Evolutionary conservation across 2,797 vertebrate genomes (phyloP).

Genomic region (Micromesistius poutassou): DNA sequence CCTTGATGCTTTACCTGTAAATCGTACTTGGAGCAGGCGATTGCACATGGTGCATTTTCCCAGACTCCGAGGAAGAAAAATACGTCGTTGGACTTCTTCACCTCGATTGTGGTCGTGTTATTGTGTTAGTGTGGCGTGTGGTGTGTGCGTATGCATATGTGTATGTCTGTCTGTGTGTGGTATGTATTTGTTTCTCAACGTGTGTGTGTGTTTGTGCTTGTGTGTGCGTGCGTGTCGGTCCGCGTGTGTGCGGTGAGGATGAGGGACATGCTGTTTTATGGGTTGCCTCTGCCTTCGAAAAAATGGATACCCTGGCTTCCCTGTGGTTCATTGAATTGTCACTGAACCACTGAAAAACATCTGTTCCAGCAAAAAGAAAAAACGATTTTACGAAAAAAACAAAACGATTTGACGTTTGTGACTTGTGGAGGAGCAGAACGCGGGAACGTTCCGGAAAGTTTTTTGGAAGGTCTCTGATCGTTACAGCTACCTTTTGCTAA

Average conservation of each 20-base stretch:
- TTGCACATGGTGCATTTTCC: background rate
- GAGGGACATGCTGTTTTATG: background rate
- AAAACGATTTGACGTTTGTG: background rate
- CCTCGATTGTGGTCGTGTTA: background rate
- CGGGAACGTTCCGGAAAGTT: background rate
- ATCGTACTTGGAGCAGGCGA: too few relatives aligned
- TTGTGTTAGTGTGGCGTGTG: constrained; percentile 1
- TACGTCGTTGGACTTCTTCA: background rate
- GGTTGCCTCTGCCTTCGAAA: background rate
- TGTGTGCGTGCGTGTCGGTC: background rate
- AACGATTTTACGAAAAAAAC: background rate
- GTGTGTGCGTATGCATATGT: too few relatives aligned
- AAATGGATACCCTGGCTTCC: constrained; percentile 7
- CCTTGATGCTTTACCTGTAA: too few relatives aligned
- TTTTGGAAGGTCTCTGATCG: constrained; percentile 2
- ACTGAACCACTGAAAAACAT: constrained; percentile 8
- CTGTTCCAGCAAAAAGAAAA: background rate
- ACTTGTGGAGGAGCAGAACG: background rate
- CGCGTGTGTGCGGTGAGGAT: background rate
- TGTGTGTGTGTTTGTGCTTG: background rate
- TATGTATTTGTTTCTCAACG: too few relatives aligned
- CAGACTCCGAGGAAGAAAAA: background rate
- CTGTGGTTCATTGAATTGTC: background rate
- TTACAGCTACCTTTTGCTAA: background rate
- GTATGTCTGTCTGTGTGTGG: too few relatives aligned